Evolutionary conservation across 2,888 invertebrate genomes (phyloP).

Genomic region (Phorcus lineatus): DNA sequence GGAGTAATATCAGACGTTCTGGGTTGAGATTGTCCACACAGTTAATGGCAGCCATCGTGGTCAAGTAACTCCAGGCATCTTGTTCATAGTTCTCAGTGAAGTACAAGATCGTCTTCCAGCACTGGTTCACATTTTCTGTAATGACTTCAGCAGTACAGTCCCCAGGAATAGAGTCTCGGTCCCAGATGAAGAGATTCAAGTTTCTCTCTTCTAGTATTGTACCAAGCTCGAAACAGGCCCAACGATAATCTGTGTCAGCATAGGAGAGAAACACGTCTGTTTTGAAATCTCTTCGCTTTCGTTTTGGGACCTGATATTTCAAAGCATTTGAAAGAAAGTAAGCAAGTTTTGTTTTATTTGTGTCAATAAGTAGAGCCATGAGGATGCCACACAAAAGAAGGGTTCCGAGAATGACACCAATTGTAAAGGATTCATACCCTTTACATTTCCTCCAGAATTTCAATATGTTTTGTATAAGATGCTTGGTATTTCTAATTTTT

Average conservation of each 20-base stretch:
- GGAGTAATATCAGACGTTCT: not conserved
- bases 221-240: not conserved
- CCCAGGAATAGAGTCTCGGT: not conserved
- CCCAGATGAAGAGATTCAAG: not conserved
- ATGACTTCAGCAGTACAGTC: not conserved
- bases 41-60: not conserved
- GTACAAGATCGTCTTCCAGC: not conserved
- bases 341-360: not conserved
- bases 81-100: not conserved
- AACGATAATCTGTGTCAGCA: not conserved
- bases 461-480: not conserved
- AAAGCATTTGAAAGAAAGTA: not conserved
- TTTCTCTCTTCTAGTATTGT: not conserved
- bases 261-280: not conserved
- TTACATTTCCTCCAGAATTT: not conserved
- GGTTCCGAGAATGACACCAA: not conserved
- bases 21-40: not conserved
- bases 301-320: not conserved
- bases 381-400: not conserved
- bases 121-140: not conserved
- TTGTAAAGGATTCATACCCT: not conserved
- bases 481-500: not conserved
- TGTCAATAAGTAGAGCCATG: not conserved
- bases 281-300: not conserved
- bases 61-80: not conserved